Conservation (phyloP, 2,113 vertebrate species). For the Tragelaphus buxtoni region DNA sequence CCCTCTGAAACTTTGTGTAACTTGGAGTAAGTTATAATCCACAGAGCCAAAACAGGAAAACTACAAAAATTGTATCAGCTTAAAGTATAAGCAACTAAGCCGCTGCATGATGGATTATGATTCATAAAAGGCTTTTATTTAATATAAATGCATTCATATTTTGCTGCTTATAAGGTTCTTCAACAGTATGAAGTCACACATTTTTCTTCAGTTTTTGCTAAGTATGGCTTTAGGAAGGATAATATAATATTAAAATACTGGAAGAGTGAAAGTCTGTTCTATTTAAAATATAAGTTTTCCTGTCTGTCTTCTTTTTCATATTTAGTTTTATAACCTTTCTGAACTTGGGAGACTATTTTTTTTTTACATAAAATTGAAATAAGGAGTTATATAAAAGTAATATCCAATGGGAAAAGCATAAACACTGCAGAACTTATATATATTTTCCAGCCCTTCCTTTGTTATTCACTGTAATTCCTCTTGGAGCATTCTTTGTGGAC, state of each 20-base stretch:
- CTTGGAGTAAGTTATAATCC: background rate
- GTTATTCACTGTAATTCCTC: background rate
- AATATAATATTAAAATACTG: slow-evolving; percentile 59
- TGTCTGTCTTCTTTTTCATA: slow-evolving; percentile 31
- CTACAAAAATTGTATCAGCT: background rate
- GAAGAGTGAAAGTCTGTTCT: slow-evolving; percentile 28
- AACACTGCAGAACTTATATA: background rate
- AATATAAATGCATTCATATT: slow-evolving; percentile 48
- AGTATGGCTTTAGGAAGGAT: slow-evolving; percentile 28
- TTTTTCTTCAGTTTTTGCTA: slow-evolving; percentile 40
- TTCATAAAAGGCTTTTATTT: slow-evolving; percentile 50
- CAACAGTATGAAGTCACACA: background rate
- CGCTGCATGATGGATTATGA: background rate
- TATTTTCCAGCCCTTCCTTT: background rate
- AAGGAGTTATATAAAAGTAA: slow-evolving; percentile 18
- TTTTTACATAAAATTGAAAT: slow-evolving; percentile 5
- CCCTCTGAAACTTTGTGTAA: slow-evolving; percentile 2
- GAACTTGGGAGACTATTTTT: slow-evolving; percentile 2
- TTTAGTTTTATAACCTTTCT: slow-evolving; percentile 20
- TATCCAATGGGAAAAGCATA: background rate
- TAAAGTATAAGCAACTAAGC: slow-evolving; percentile 29
- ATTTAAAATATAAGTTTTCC: slow-evolving; percentile 34
- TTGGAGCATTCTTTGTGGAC: background rate
- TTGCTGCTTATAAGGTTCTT: background rate
- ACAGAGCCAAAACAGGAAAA: background rate